Evolutionary conservation across 1,140 invertebrate species (phyloP).

Genomic region (Drosophila sp.): DNA sequence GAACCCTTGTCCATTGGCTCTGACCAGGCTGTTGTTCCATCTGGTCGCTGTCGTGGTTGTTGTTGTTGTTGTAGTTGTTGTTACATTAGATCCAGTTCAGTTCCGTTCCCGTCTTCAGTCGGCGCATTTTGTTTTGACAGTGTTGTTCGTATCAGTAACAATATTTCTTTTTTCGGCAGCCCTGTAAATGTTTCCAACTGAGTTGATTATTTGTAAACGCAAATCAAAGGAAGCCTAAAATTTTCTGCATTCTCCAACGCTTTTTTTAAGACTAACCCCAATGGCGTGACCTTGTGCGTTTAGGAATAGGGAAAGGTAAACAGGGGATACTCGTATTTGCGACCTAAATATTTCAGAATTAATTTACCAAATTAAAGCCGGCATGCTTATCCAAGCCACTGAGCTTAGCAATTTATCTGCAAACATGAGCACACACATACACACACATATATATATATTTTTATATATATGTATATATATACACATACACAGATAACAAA

Average conservation of each 20-base stretch:
- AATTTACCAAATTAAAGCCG: constrained; percentile 82
- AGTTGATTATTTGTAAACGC: constrained; percentile 72
- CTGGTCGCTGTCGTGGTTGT: neutral
- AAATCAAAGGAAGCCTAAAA: constrained; percentile 75
- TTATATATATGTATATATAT: neutral
- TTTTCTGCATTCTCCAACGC: constrained; percentile 56
- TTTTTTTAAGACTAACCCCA: neutral
- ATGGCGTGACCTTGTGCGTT: constrained; percentile 63
- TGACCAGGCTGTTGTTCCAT: constrained; percentile 1
- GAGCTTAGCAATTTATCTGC: constrained; percentile 77
- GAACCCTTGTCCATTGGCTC: constrained; percentile 46
- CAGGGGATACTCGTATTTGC: constrained; percentile 54
- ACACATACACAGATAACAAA: constrained; percentile 17
- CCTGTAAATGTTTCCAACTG: constrained; percentile 71
- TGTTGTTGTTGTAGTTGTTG: neutral
- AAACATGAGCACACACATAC: constrained; percentile 55
- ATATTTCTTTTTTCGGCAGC: constrained; percentile 17
- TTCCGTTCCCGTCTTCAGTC: constrained; percentile 28
- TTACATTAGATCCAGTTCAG: constrained; percentile 18
- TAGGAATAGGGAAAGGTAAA: neutral
- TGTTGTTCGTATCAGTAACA: constrained; percentile 48
- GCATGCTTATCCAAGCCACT: constrained; percentile 78
- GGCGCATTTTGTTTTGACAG: constrained; percentile 55
- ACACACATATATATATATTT: constrained; percentile 12
- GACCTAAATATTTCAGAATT: constrained; percentile 80